These are phyloP conservation scores for Sorex fumeus DNA, from an alignment of 2,113 vertebrate species.

Conservation along the genomic window DNA sequence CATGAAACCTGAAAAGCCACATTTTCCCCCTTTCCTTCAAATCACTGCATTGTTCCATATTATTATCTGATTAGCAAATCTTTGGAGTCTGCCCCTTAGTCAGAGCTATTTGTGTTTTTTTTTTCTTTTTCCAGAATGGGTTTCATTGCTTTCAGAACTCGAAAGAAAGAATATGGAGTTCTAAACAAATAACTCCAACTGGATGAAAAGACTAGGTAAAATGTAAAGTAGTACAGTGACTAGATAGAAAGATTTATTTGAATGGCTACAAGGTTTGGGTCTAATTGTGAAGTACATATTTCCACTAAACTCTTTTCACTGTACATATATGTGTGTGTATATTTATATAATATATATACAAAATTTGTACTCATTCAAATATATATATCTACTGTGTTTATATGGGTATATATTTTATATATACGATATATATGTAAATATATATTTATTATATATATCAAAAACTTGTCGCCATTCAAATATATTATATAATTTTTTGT, in stretches of 20 bases:
- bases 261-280: background rate
- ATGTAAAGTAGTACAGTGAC: background rate
- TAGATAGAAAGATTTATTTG: background rate
- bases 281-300: slow-evolving; percentile 50
- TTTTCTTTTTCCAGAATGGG: background rate
- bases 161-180: background rate
- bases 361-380: too few relatives aligned
- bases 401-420: too few relatives aligned
- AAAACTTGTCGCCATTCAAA: too few relatives aligned
- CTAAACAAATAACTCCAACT: background rate
- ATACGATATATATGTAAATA: too few relatives aligned
- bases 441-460: too few relatives aligned
- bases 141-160: slow-evolving; percentile 53
- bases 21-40: background rate
- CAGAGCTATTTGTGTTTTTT: background rate
- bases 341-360: too few relatives aligned
- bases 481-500: too few relatives aligned
- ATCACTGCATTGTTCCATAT: background rate
- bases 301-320: background rate
- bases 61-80: background rate
- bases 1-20: slow-evolving; percentile 1
- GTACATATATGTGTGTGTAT: background rate
- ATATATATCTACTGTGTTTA: too few relatives aligned
- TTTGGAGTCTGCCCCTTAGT: background rate
- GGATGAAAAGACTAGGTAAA: background rate